A percentile compares a stretch with the other conserved stretches of the same genome.
Evolutionary conservation across 2,113 vertebrate genomes (phyloP).

Genomic region (Recurvirostra avosetta): DNA sequence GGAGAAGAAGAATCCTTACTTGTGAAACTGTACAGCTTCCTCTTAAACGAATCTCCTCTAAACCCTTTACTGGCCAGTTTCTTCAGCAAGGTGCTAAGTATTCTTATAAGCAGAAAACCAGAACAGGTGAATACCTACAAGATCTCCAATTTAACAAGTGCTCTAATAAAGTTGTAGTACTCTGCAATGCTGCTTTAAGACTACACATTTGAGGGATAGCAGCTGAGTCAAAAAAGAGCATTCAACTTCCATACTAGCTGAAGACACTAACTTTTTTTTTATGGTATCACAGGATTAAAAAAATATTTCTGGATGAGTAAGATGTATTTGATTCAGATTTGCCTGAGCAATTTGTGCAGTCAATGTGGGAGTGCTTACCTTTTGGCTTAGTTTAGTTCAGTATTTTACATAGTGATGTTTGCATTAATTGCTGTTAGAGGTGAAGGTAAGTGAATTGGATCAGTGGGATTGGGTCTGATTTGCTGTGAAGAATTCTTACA

Average conservation of each 20-base stretch:
- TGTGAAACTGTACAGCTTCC: conserved; percentile 91
- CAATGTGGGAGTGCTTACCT: not conserved
- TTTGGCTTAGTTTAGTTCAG: not conserved
- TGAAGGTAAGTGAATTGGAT: not conserved
- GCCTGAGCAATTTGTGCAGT: not conserved
- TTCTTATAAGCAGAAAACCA: conserved; percentile 98
- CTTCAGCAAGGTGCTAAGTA: conserved; percentile 98
- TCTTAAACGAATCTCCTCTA: conserved; percentile 90
- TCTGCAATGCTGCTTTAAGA: not conserved
- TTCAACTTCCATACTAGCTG: not conserved
- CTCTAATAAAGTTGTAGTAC: not conserved
- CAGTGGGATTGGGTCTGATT: not conserved
- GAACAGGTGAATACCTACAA: conserved; percentile 83
- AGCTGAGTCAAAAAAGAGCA: not conserved
- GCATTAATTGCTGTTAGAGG: not conserved
- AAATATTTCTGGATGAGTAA: not conserved
- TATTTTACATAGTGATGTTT: not conserved
- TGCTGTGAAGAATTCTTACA: not conserved
- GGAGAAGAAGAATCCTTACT: conserved; percentile 95
- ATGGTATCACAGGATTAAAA: not conserved
- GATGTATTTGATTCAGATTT: not conserved
- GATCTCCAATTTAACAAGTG: not conserved
- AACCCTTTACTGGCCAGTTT: conserved; percentile 97
- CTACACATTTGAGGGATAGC: not conserved
- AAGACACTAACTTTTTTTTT: not conserved